Evolutionary conservation across 1,140 invertebrate species (phyloP), one percentile per base, ranked within the genome.

Genomic region (Eciton burchellii): DNA sequence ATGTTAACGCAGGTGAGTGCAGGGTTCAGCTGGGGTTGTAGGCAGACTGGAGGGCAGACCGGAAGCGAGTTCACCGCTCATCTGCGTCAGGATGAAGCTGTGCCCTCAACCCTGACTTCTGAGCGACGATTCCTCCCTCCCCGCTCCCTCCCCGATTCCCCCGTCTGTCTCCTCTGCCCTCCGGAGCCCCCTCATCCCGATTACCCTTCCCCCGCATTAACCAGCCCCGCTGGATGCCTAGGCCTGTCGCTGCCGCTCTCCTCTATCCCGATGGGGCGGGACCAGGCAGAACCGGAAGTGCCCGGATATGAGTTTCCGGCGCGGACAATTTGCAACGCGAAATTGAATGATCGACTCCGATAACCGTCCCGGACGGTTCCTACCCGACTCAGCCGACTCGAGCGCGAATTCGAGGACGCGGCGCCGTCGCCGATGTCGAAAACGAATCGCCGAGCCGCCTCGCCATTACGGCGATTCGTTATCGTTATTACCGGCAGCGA

Each of bases 281-380:
- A 57, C 74, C 63, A 68, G 49, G 74, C 74, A 79, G 74, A 79
- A 70, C 74, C 86, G 93, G 93, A 94, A 92, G 92, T 90, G 89
- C 93, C 93, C 93, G 93, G 93, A 94, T 94, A 94, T 94, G 93
- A 94, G 93, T 93, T 93, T 94, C 93, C 93, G 93, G 91, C 93
- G 88, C 91, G 91, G 92, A 94, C 93, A 93, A 94, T 94, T 94
- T 93, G 93, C 92, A 82, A 81, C 85, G 83, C 85, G 87, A 88
- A 88, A 88, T 79, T 79, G 74, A 79, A 79, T 79, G 74, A 79
- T 79, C 74, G 74, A 79, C 63, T 79, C 49, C 74, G 74, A 79
- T 89, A 88, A 87, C 82, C 82, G 73, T 79, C 83, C 70, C 59
- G n/a, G 62, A 49, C 85, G 66, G 74, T 76, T 81, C 79, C 81